phyloP scores from a whole-genome alignment of 2,888 invertebrate genomes.

The Panopea generosa region DNA sequence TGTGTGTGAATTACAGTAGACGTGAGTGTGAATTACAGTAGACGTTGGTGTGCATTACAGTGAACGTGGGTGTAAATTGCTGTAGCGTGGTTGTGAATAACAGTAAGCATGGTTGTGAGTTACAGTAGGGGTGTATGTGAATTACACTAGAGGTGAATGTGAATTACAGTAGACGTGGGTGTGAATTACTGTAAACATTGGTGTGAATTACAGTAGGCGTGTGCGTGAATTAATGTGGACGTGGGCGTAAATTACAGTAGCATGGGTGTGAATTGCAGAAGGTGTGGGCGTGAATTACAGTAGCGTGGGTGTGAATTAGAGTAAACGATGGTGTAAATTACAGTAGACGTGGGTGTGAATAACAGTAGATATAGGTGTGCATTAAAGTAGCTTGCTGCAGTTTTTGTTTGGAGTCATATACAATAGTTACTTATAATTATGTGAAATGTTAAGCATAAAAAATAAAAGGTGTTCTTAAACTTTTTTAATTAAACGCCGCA shows the following conservation, averaged over 20 bases:
- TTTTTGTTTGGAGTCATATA: no score
- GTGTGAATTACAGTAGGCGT: neutral
- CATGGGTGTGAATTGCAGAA: neutral
- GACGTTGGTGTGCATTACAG: neutral
- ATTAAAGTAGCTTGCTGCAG: no score
- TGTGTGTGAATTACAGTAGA: no score
- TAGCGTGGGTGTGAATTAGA: neutral
- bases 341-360: neutral
- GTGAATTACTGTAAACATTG: neutral
- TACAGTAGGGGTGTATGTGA: no score
- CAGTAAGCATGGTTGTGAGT: neutral
- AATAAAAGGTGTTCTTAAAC: no score
- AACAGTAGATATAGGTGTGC: neutral
- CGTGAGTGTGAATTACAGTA: no score
- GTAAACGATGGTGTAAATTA: neutral
- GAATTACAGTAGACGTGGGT: neutral
- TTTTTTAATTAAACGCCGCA: no score
- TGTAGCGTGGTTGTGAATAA: neutral
- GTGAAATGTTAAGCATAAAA: no score
- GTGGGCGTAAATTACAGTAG: neutral
- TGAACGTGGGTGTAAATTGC: neutral
- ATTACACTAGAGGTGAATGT: no score
- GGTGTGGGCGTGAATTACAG: neutral
- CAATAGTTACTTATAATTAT: no score
- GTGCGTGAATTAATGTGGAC: neutral